Percentiles rank a stretch among this genome's conserved stretches.
These are phyloP conservation scores for Phocides pigmalion DNA, from an alignment of 1,140 invertebrate genomes.

Conservation along the genomic window DNA sequence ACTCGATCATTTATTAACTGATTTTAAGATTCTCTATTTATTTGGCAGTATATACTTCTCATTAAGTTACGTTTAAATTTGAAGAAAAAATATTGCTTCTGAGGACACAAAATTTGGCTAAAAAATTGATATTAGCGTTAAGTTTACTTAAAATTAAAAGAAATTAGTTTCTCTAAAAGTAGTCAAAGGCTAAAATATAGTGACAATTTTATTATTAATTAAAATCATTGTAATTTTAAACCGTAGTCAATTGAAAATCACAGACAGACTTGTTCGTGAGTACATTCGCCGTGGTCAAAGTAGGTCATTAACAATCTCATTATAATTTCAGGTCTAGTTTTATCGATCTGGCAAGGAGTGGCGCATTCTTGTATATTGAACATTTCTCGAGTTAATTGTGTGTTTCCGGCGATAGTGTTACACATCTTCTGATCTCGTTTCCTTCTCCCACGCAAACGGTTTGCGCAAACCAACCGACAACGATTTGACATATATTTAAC, in stretches of 20 bases:
- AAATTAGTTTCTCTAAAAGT: conserved; percentile 4
- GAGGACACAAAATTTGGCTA: no score
- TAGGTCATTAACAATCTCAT: conserved; percentile 3
- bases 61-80: no score
- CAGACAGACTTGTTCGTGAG: neutral
- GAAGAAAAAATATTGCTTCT: no score
- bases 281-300: neutral
- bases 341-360: conserved; percentile 6
- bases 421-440: neutral
- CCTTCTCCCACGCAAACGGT: neutral
- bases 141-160: no score
- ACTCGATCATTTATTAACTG: no score
- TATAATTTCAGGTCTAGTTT: conserved; percentile 9
- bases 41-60: no score
- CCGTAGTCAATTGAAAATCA: neutral
- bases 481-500: neutral
- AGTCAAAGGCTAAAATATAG: no score
- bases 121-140: no score
- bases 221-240: no score
- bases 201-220: no score
- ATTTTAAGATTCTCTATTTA: no score
- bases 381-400: conserved; percentile 6
- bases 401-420: conserved; percentile 11
- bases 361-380: no score
- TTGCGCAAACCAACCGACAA: neutral